These are phyloP conservation scores for Phymanthus crucifer DNA, from an alignment of 92 coral and sea anemone species.

Conservation along the genomic window DNA sequence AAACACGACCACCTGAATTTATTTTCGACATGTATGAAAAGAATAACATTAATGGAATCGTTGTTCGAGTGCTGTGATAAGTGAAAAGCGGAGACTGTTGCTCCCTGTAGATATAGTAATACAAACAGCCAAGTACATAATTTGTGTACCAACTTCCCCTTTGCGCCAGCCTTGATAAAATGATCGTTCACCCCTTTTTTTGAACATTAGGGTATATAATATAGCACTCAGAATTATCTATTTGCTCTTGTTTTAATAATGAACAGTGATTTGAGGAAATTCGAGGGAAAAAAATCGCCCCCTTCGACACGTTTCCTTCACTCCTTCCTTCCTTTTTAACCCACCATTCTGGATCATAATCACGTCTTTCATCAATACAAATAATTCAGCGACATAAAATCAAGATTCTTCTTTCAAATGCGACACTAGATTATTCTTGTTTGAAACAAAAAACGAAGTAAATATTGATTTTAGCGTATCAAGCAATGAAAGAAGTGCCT, in stretches of 20 bases:
- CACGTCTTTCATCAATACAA: neutral
- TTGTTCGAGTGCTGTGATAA: neutral
- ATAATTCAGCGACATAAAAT: neutral
- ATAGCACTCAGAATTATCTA: neutral
- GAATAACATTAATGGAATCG: neutral
- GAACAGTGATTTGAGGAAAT: neutral
- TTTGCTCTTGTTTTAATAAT: neutral
- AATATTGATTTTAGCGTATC: neutral
- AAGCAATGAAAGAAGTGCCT: neutral
- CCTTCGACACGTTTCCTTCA: conserved; percentile 6
- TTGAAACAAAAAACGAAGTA: neutral
- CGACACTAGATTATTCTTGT: neutral
- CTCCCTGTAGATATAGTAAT: neutral
- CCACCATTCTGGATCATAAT: neutral
- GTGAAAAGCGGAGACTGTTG: neutral
- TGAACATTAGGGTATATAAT: neutral
- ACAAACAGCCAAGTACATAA: neutral
- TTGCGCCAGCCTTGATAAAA: neutral
- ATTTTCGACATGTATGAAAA: neutral
- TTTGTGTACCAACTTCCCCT: neutral
- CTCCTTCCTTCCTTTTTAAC: neutral
- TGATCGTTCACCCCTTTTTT: neutral
- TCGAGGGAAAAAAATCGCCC: neutral
- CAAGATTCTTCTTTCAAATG: neutral
- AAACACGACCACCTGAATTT: neutral